phyloP scores from a whole-genome alignment of 1,140 invertebrate species.

The Oncopeltus fasciatus region DNA sequence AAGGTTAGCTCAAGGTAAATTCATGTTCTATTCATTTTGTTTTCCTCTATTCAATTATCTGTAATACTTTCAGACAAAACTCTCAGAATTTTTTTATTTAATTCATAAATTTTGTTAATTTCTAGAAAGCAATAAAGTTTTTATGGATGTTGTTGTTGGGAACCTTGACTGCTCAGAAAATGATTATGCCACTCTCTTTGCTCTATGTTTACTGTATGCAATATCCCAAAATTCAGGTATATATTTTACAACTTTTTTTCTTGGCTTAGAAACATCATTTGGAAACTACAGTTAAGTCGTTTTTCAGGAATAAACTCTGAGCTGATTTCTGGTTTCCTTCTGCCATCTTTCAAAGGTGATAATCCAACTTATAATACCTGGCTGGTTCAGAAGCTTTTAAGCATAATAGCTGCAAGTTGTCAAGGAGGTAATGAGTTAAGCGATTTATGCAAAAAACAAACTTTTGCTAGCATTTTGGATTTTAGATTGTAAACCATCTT shows the following conservation, averaged over 20 bases:
- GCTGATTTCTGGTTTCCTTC: slow-evolving; percentile 48
- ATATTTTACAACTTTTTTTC: no score
- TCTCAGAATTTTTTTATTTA: no score
- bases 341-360: slow-evolving; percentile 28
- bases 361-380: slow-evolving; percentile 49
- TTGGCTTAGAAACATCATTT: no score
- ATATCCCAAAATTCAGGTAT: slow-evolving; percentile 85
- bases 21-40: background rate
- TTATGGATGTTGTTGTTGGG: slow-evolving; percentile 75
- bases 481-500: no score
- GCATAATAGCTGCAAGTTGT: slow-evolving; percentile 65
- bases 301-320: slow-evolving; percentile 58
- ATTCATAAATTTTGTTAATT: background rate
- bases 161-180: slow-evolving; percentile 76
- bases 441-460: no score
- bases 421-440: slow-evolving; percentile 68
- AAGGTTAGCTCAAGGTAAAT: slow-evolving; percentile 35
- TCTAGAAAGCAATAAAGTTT: slow-evolving; percentile 33
- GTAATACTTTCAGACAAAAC: no score
- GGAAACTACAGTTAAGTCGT: no score
- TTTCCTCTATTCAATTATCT: background rate
- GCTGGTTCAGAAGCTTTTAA: slow-evolving; percentile 62
- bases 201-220: slow-evolving; percentile 82
- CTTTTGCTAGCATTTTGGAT: no score
- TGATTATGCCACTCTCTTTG: slow-evolving; percentile 86